Base-by-base conservation (phyloP, 2,888 invertebrate species). In the Eulithis testata region DNA sequence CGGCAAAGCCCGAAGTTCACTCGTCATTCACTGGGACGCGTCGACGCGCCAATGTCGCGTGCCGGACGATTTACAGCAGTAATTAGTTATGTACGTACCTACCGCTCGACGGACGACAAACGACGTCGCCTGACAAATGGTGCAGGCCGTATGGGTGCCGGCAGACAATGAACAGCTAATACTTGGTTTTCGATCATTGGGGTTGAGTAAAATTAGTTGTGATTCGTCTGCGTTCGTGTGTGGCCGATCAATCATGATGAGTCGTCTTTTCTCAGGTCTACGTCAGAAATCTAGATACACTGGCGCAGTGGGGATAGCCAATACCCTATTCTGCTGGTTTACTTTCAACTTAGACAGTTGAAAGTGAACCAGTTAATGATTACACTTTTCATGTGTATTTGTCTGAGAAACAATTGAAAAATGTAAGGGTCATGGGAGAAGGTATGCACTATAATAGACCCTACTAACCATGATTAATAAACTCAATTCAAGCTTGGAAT, bases 11-110 rank as follows among this genome's bases (percentile, higher is more conserved):
- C 57, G 65, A 65, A 63, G 68, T 72, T 66, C 71, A 67, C 69
- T 66, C 73, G 73, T 75, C 74, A 73, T 72, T 71, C 73, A 69
- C 4, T 40, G 40, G 53, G 67, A 66, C 69, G 73, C 78, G 76
- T 74, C 81, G 78, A 76, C 77, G 77, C 76, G 75, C 68, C 74
- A 75, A 71, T 77, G 80, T 79, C 82, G 84, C 80, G 81, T 78
- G 83, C 80, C 79, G 80, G 78, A 87, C 86, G 87, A 90, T 89
- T 89, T 89, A 89, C 88, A 86, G 81, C 86, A 67, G 85, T 88
- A 89, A 90, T 90, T 90, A 90, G 89, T 90, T 89, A 89, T 85
- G 86, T 88, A 83, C 76, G 40, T 40, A 40, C 40, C 40, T 40
- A 40, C 80, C 78, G 51, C 51, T 51, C 31, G 85, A 85, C 86